Percentiles rank a stretch among this genome's conserved stretches.
phyloP scores from a whole-genome alignment of 2,797 vertebrate genomes.

The Avahi laniger region DNA sequence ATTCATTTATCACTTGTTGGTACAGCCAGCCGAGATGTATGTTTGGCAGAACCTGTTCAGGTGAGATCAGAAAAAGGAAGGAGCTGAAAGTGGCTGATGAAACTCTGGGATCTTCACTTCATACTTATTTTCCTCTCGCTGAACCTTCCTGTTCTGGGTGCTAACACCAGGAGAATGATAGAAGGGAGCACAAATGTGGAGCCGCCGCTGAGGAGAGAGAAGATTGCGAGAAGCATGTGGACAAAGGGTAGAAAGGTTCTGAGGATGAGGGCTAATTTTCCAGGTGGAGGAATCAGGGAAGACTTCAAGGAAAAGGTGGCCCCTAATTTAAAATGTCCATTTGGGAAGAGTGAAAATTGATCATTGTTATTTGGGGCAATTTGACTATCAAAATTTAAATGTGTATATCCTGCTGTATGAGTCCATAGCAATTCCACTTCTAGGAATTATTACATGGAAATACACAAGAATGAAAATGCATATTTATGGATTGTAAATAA shows the following conservation, averaged over 20 bases:
- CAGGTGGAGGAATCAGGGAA: neutral
- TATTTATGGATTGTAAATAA: neutral
- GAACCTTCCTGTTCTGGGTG: neutral
- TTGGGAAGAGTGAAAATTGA: neutral
- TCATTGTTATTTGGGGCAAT: neutral
- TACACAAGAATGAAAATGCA: neutral
- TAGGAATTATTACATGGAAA: neutral
- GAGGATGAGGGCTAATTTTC: neutral
- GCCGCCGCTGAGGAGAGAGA: neutral
- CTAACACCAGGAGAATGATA: neutral
- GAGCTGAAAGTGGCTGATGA: conserved; percentile 57
- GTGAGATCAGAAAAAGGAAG: conserved; percentile 74
- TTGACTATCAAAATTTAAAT: neutral
- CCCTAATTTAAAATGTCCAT: neutral
- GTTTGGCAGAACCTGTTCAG: conserved; percentile 68
- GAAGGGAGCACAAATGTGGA: neutral
- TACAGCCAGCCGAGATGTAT: conserved; percentile 56
- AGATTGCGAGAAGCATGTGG: neutral
- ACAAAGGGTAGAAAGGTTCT: neutral
- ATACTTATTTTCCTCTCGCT: neutral
- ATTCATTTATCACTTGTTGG: conserved; percentile 73
- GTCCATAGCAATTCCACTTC: neutral
- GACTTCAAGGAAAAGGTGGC: neutral
- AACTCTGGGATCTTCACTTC: neutral
- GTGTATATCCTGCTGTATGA: neutral